Evolutionary conservation across 2,113 vertebrate species (phyloP).

Genomic region (Sebastes fasciatus): DNA sequence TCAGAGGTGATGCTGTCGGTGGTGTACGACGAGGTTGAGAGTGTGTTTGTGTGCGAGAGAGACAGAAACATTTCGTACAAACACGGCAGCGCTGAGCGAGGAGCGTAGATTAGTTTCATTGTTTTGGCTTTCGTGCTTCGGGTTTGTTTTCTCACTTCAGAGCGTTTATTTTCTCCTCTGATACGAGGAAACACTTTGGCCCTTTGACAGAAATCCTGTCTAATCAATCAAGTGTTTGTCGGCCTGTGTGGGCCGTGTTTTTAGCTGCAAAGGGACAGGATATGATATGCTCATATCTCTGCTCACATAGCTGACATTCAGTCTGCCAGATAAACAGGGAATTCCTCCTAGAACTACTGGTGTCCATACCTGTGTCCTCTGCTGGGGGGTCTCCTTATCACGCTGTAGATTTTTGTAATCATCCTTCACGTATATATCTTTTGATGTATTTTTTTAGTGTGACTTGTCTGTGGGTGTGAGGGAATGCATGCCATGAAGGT

Average conservation of each 20-base stretch:
- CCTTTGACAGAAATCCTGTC: conserved; percentile 52
- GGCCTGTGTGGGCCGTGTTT: conserved; percentile 62
- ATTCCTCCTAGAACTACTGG: conserved; percentile 34
- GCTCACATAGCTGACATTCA: conserved; percentile 67
- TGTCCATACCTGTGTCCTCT: conserved; percentile 22
- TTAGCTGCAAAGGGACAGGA: conserved; percentile 33
- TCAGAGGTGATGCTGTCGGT: conserved; percentile 64
- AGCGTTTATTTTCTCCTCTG: conserved; percentile 67
- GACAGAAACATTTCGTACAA: conserved; percentile 46
- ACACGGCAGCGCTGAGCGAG: conserved; percentile 25
- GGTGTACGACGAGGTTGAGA: conserved; percentile 2
- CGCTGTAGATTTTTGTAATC: conserved; percentile 30
- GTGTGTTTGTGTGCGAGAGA: conserved; percentile 31
- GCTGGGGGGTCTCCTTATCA: conserved; percentile 8
- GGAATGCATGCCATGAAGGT: conserved; percentile 7
- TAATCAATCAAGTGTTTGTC: conserved; percentile 55
- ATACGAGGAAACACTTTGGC: conserved; percentile 63
- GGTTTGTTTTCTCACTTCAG: conserved; percentile 59
- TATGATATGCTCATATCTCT: conserved; percentile 65
- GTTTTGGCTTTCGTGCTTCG: conserved; percentile 45
- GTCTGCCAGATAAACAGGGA: conserved; percentile 62
- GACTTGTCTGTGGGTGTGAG: background rate
- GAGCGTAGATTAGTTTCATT: conserved; percentile 43
- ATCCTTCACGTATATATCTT: conserved; percentile 8
- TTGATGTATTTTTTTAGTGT: conserved; percentile 10